Conservation (phyloP, 2,113 vertebrate species). For the Oenanthe melanoleuca region DNA sequence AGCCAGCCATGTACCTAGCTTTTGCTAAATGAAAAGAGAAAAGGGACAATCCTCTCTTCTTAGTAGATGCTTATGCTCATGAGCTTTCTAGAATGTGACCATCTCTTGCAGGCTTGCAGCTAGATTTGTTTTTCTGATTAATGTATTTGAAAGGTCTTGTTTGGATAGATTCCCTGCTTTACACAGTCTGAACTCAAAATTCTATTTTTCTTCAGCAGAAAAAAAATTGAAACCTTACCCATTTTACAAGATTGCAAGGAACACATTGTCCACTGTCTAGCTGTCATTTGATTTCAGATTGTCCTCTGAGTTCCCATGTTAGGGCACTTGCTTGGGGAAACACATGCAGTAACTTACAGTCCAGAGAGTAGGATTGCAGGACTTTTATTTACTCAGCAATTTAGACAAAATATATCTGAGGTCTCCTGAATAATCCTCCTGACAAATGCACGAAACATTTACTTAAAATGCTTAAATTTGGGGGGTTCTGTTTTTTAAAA, state of each 20-base stretch:
- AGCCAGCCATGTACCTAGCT: accelerated
- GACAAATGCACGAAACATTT: neutral
- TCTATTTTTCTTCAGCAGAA: neutral
- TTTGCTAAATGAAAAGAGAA: neutral
- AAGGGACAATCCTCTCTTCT: neutral
- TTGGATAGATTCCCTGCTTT: neutral
- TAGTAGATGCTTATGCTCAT: neutral
- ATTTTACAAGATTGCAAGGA: neutral
- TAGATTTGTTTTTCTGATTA: neutral
- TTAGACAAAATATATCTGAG: neutral
- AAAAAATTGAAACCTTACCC: neutral
- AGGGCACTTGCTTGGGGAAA: neutral
- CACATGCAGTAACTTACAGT: accelerated
- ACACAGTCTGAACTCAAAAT: neutral
- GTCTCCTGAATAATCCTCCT: neutral
- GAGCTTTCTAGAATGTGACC: neutral
- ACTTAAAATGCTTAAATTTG: neutral
- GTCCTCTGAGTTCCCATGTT: neutral
- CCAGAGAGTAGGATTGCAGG: neutral
- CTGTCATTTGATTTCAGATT: neutral
- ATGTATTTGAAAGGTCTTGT: neutral
- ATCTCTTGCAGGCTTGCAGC: neutral
- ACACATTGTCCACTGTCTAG: accelerated
- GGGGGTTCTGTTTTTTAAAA: neutral
- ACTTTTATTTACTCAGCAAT: neutral